Evolutionary conservation across 2,888 invertebrate genomes (phyloP).

Genomic region (Rotaria socialis): DNA sequence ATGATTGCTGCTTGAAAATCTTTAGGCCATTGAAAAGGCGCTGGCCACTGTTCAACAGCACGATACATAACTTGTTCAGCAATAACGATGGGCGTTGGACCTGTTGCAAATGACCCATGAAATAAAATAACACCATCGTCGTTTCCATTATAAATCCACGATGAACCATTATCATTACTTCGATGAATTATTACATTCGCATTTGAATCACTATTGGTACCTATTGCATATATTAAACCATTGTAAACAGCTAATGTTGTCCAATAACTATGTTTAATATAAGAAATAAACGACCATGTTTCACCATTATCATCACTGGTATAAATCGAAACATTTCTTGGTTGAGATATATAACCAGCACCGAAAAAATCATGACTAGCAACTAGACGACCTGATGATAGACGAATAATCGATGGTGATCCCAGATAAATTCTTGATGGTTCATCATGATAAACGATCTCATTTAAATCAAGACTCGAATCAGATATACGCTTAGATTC

Average conservation of each 20-base stretch:
- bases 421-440: neutral
- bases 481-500: neutral
- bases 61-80: neutral
- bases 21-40: neutral
- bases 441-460: neutral
- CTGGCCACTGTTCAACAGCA: neutral
- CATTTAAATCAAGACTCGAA: neutral
- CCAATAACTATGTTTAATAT: conserved; percentile 12
- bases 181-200: neutral
- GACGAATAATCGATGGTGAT: neutral
- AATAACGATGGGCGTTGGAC: neutral
- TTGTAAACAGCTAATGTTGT: conserved; percentile 17
- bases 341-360: neutral
- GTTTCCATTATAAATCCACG: neutral
- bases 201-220: neutral
- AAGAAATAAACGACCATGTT: neutral
- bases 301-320: neutral
- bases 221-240: neutral
- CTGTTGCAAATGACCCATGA: neutral
- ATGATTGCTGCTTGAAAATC: neutral
- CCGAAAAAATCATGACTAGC: neutral
- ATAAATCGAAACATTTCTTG: neutral
- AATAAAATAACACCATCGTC: neutral
- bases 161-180: neutral
- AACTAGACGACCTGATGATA: neutral